Base-by-base conservation (phyloP, 2,113 vertebrate genomes). In the Turnix velox region DNA sequence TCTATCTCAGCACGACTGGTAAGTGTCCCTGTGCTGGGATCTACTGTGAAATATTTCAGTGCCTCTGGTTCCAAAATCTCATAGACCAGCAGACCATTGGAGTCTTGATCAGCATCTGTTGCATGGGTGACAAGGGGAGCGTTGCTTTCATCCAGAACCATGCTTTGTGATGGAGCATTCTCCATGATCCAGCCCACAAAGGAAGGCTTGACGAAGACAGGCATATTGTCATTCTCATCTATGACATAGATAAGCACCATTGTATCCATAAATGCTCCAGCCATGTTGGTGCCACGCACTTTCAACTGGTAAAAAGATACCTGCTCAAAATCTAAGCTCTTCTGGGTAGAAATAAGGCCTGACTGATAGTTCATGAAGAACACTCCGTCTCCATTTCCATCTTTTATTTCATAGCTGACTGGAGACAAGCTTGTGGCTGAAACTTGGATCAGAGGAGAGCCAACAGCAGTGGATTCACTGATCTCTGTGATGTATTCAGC, bases 211-310 rank as follows among this genome's bases (percentile, higher is more conserved):
- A 95, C 51, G 31, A 99, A 99, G 79, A 96, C 12, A 3, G 99
- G 99, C 2, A 96, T 79, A 7, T 99, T 99, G 96, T 99, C 99
- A 12, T 99, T 99, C 96, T 99, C 98, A 31, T 99, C 99, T 52
- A 99, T 97, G 68, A 99, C 96, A 23, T 99, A 99, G 79, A 99
- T 92, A 45, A 98, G 94, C 46, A 99, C 98, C 2, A 85, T 17
- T 6, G 97, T 88, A 13, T 98, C 98, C 54, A 97, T 98, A 75
- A 92, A 98, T 19, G 97, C 96, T 24, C 98, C 98, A 1, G 97
- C 97, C 67, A 98, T 97, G 49, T 98, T 99, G 84, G 97, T 98
- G 57, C 98, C 98, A 61, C 97, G 97, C 58, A 99, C 98, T 91
- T 97, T 97, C 78, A 99, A 93, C 49, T 97, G 98, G 90, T 99